Evolutionary conservation across 2,797 vertebrate genomes (phyloP).

Genomic region (Cephalopachus bancanus): DNA sequence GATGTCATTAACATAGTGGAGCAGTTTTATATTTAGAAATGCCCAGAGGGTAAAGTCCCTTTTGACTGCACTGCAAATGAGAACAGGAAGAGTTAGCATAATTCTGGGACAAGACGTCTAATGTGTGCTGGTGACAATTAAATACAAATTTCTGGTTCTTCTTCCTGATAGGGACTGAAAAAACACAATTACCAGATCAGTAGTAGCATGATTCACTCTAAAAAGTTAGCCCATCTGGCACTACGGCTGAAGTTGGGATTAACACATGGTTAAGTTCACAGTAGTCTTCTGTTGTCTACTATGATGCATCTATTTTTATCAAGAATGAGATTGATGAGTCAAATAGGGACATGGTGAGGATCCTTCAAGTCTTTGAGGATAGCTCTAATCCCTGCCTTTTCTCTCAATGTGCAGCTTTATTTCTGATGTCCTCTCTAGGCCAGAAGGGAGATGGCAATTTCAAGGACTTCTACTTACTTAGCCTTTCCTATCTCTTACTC

Average conservation of each 20-base stretch:
- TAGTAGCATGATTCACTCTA: background rate
- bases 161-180: background rate
- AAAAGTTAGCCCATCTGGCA: background rate
- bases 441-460: background rate
- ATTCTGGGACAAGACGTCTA: background rate
- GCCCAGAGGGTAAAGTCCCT: background rate
- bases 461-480: background rate
- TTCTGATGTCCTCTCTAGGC: background rate
- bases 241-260: background rate
- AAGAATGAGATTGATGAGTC: background rate
- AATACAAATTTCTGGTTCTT: background rate
- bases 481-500: background rate
- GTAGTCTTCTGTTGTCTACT: background rate
- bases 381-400: background rate
- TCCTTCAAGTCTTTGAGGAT: background rate
- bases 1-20: background rate
- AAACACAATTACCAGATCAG: background rate
- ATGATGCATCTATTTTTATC: background rate
- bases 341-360: background rate
- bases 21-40: background rate
- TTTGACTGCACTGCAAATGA: background rate
- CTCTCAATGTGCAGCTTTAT: background rate
- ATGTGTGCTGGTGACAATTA: background rate
- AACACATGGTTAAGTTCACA: background rate
- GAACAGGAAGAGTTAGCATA: background rate